Evolutionary conservation across 1,140 invertebrate species (phyloP).

Genomic region (Globodera ellingtonae): DNA sequence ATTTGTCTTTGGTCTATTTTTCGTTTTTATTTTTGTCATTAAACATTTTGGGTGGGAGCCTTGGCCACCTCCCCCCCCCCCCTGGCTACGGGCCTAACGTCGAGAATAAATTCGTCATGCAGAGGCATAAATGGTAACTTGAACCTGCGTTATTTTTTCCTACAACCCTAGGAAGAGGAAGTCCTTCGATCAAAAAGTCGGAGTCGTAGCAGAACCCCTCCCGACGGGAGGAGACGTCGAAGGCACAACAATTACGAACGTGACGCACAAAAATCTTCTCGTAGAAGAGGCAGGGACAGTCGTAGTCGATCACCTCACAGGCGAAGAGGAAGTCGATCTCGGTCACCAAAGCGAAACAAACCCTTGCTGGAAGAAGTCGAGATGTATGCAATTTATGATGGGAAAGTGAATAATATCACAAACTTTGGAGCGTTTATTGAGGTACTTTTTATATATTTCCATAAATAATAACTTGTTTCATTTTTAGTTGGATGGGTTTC

Average conservation of each 20-base stretch:
- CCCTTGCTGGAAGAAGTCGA: slow-evolving; percentile 67
- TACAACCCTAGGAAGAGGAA: slow-evolving; percentile 14
- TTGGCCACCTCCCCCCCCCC: too few relatives aligned
- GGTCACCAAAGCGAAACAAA: slow-evolving; percentile 53
- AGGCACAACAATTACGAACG: slow-evolving; percentile 20
- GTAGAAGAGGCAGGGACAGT: slow-evolving; percentile 10
- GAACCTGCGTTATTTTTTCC: too few relatives aligned
- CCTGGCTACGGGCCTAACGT: too few relatives aligned
- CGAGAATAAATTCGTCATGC: too few relatives aligned
- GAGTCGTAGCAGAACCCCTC: slow-evolving; percentile 26
- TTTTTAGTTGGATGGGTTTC: slow-evolving; percentile 78
- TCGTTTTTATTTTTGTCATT: too few relatives aligned
- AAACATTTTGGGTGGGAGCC: too few relatives aligned
- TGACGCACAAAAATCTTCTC: neutral
- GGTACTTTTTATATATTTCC: slow-evolving; percentile 30
- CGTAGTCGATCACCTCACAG: slow-evolving; percentile 7
- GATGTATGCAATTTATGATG: slow-evolving; percentile 80
- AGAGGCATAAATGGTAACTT: too few relatives aligned
- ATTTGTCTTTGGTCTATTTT: too few relatives aligned
- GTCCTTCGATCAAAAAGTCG: slow-evolving; percentile 27
- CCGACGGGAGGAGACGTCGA: slow-evolving; percentile 1
- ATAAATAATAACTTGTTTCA: slow-evolving; percentile 15
- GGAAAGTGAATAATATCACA: slow-evolving; percentile 91
- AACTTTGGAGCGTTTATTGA: slow-evolving; percentile 97
- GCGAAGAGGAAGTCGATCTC: slow-evolving; percentile 57